phyloP scores from a whole-genome alignment of 53 echinoderm and acorn worm genomes.

The Zoroaster sp. region DNA sequence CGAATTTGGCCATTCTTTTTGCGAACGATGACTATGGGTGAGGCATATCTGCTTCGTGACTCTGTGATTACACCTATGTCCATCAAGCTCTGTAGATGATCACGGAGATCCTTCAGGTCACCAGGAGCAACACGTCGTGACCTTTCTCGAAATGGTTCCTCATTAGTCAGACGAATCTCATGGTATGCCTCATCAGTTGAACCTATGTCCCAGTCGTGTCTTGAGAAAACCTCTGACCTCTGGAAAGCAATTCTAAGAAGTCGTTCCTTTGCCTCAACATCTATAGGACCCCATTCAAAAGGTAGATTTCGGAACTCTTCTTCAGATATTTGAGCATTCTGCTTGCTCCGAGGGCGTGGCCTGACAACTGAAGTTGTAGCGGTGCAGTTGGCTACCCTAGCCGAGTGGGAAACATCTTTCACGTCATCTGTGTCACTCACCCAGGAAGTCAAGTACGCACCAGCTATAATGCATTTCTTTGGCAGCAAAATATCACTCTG shows the following conservation, averaged over 20 bases:
- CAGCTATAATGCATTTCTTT: not conserved
- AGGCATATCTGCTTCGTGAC: slow-evolving; percentile 35
- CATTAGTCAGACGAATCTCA: slow-evolving; percentile 55
- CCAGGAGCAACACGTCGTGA: slow-evolving; percentile 55
- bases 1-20: not conserved
- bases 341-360: not conserved
- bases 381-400: not conserved
- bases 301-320: slow-evolving; percentile 39
- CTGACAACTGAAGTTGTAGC: not conserved
- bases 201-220: slow-evolving; percentile 67
- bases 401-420: not conserved
- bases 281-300: slow-evolving; percentile 64
- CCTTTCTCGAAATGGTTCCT: slow-evolving; percentile 67
- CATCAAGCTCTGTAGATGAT: slow-evolving; percentile 55
- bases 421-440: not conserved
- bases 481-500: not conserved
- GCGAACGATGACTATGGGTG: not conserved
- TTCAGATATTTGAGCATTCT: not conserved
- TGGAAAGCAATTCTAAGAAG: not conserved
- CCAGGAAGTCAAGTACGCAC: not conserved
- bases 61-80: slow-evolving; percentile 40
- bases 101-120: slow-evolving; percentile 49
- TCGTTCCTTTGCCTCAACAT: slow-evolving; percentile 29
- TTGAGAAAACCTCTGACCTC: slow-evolving; percentile 49
- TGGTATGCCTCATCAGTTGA: slow-evolving; percentile 1